Conservation (phyloP, 2,797 vertebrate species). For the Gambelia wislizenii region DNA sequence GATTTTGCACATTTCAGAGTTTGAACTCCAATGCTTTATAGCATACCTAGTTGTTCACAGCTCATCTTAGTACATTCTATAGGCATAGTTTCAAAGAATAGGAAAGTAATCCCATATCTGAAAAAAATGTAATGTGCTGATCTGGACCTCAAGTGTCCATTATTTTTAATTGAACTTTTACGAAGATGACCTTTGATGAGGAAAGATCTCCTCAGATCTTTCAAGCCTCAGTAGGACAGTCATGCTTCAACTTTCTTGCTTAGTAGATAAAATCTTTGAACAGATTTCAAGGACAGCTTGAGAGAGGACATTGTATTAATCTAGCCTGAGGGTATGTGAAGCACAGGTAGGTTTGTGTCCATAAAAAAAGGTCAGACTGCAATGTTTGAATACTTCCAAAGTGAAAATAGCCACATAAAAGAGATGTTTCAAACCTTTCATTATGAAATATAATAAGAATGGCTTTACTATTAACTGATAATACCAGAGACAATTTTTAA, state of each 20-base stretch:
- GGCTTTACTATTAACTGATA: conserved; percentile 11
- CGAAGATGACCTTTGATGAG: conserved; percentile 21
- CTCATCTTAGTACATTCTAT: not conserved
- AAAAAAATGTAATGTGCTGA: not conserved
- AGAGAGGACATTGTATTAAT: conserved; percentile 41
- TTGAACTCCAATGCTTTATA: too few species aligned
- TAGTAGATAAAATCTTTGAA: conserved; percentile 51
- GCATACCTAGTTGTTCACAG: too few species aligned
- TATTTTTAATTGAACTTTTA: conserved; percentile 20
- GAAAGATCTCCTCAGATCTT: conserved; percentile 34
- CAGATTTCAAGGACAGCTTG: conserved; percentile 60
- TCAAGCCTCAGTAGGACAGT: not conserved
- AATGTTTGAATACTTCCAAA: conserved; percentile 58
- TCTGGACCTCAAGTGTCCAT: not conserved
- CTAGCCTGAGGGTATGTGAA: conserved; percentile 27
- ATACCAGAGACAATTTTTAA: conserved; percentile 1
- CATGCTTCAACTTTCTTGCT: conserved; percentile 41
- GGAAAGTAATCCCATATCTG: not conserved
- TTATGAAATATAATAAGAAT: conserved; percentile 11
- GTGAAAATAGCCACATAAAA: conserved; percentile 51
- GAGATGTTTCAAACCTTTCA: conserved; percentile 42
- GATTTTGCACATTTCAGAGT: too few species aligned
- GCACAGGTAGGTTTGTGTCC: conserved; percentile 22
- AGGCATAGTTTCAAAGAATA: not conserved
- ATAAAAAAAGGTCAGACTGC: conserved; percentile 39